Conservation (phyloP, 2,113 vertebrate genomes). For the Gadus chalcogrammus region DNA sequence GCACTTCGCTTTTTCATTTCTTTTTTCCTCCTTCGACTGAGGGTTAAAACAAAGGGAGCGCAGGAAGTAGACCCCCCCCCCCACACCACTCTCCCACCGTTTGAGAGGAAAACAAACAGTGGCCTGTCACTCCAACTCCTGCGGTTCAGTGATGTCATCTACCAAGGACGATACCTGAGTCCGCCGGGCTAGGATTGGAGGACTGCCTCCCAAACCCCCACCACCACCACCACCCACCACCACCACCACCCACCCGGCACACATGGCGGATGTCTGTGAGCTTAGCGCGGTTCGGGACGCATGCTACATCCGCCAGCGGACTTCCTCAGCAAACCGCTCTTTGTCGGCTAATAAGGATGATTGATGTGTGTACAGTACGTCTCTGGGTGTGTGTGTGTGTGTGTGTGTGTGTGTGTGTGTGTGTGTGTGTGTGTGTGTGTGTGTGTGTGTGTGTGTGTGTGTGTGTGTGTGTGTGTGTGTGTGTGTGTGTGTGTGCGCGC, state of each 20-base stretch:
- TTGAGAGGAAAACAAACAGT: constrained; percentile 65
- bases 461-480: no score
- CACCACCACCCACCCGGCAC: constrained; percentile 13
- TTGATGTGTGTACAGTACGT: constrained; percentile 28
- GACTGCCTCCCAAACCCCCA: not conserved
- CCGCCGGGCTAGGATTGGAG: constrained; percentile 14
- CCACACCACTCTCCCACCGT: constrained; percentile 10
- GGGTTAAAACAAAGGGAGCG: constrained; percentile 71
- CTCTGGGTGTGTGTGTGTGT: no score
- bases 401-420: no score
- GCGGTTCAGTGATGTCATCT: constrained; percentile 46
- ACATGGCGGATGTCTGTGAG: constrained; percentile 40
- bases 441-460: no score
- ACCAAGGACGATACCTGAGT: constrained; percentile 18
- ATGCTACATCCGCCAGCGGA: constrained; percentile 38
- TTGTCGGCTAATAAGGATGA: constrained; percentile 38
- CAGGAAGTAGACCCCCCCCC: constrained; percentile 66
- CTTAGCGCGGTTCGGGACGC: not conserved
- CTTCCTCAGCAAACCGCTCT: constrained; percentile 45
- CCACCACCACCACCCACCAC: no score
- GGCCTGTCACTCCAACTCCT: constrained; percentile 61
- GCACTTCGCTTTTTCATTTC: constrained; percentile 32
- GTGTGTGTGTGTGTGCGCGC: no score
- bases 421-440: no score
- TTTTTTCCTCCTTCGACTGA: constrained; percentile 42